A percentile compares a stretch with the other conserved stretches of the same genome.
Evolutionary conservation across 2,113 vertebrate genomes (phyloP).

Genomic region (Acanthochromis polyacanthus): DNA sequence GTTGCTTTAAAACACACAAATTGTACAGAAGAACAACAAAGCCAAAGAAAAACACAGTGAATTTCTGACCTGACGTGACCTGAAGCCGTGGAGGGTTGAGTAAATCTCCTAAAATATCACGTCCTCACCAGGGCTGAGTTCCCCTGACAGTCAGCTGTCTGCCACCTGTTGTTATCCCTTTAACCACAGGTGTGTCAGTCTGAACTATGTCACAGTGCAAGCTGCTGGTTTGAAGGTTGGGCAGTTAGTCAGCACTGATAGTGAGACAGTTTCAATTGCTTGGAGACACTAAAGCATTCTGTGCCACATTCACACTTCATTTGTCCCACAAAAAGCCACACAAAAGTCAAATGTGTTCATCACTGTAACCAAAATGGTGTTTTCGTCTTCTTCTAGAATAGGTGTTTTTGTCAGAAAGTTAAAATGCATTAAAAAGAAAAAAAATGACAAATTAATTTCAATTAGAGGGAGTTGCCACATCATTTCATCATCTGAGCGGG

Average conservation of each 20-base stretch:
- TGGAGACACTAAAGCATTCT: not conserved
- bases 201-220: not conserved
- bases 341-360: too few relatives aligned
- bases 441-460: too few relatives aligned
- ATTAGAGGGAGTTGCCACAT: too few relatives aligned
- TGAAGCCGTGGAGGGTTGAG: slow-evolving; percentile 2
- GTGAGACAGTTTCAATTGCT: too few relatives aligned
- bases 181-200: slow-evolving; percentile 40
- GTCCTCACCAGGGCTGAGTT: slow-evolving; percentile 8
- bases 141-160: not conserved
- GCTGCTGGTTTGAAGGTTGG: not conserved
- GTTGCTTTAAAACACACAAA: not conserved
- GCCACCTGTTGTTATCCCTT: slow-evolving; percentile 33
- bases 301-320: not conserved
- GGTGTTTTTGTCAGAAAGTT: too few relatives aligned
- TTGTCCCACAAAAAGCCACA: too few relatives aligned
- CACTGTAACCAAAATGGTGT: too few relatives aligned
- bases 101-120: slow-evolving; percentile 28
- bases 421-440: too few relatives aligned
- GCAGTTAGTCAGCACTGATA: not conserved
- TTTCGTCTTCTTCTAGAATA: too few relatives aligned
- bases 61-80: not conserved
- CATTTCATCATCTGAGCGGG: too few relatives aligned
- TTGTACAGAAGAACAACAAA: slow-evolving; percentile 1
- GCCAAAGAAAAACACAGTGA: not conserved